Conservation (phyloP, 2,797 vertebrate species). For the Hypotaenidia philippensis region DNA sequence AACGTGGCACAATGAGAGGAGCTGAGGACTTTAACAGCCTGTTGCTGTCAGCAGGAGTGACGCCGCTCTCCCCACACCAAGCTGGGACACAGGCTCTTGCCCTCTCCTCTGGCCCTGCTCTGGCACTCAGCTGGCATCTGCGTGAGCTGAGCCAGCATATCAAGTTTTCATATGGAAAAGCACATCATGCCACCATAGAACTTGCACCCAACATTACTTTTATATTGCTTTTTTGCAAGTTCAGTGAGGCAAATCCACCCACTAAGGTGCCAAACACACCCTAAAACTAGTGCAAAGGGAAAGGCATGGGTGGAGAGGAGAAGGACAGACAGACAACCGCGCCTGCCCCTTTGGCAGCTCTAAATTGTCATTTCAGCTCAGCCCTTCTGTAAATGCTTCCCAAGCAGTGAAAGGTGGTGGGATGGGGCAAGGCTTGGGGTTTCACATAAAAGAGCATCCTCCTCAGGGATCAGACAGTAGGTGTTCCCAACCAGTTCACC, state of each 20-base stretch:
- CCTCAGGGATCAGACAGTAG: neutral
- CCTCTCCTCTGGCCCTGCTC: neutral
- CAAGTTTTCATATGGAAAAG: neutral
- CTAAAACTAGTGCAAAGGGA: neutral
- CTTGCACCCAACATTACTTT: neutral
- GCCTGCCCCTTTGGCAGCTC: neutral
- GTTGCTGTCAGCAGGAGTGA: neutral
- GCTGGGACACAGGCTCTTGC: accelerated
- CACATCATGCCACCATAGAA: neutral
- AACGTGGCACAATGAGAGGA: accelerated
- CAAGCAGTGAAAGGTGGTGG: neutral
- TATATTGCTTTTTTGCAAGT: accelerated
- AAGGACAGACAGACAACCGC: neutral
- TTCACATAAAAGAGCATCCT: neutral
- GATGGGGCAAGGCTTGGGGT: neutral
- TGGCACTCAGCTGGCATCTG: neutral
- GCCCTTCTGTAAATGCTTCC: neutral
- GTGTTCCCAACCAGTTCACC: neutral
- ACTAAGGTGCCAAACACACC: neutral
- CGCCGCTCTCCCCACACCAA: neutral
- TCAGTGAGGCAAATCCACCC: neutral
- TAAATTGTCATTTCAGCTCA: neutral
- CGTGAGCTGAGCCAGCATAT: neutral
- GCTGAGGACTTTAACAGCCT: neutral
- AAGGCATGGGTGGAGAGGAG: neutral